phyloP scores from a whole-genome alignment of 1,140 invertebrate species.

The Zophobas atratus region DNA sequence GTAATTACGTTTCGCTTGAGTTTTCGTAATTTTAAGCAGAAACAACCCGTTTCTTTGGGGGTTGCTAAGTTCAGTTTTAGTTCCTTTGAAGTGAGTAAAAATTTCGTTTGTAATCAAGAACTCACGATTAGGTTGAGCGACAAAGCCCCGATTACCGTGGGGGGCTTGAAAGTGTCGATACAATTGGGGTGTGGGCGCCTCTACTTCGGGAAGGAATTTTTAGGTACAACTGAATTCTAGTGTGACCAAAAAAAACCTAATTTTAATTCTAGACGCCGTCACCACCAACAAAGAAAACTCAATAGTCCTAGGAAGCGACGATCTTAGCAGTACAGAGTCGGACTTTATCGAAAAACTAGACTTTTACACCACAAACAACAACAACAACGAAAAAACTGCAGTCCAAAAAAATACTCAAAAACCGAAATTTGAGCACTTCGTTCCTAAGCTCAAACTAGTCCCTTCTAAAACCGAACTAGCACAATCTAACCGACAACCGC shows the following conservation, averaged over 20 bases:
- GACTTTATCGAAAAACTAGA: slow-evolving; percentile 4
- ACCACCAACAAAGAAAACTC: slow-evolving; percentile 37
- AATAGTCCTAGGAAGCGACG: slow-evolving; percentile 48
- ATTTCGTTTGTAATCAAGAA: slow-evolving; percentile 58
- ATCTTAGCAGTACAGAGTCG: slow-evolving; percentile 2
- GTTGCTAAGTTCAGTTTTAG: slow-evolving; percentile 61
- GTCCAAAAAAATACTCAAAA: not conserved
- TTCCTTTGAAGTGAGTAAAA: slow-evolving; percentile 55
- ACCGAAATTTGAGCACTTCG: slow-evolving; percentile 57
- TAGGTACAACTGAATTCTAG: slow-evolving; percentile 62
- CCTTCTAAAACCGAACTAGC: no score
- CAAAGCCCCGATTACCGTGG: slow-evolving; percentile 57
- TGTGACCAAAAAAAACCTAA: slow-evolving; percentile 35
- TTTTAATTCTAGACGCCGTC: slow-evolving; percentile 50
- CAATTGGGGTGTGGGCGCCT: slow-evolving; percentile 70
- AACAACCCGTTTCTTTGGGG: slow-evolving; percentile 58
- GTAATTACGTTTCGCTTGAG: slow-evolving; percentile 61
- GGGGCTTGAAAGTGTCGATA: slow-evolving; percentile 66
- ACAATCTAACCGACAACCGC: no score
- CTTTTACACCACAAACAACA: not conserved
- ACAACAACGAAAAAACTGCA: slow-evolving; percentile 53
- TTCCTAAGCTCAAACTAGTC: slow-evolving; percentile 51
- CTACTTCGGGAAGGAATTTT: slow-evolving; percentile 70
- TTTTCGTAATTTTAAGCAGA: slow-evolving; percentile 60
- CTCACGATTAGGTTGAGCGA: slow-evolving; percentile 58